Evolutionary conservation across 2,888 invertebrate genomes (phyloP).

Genomic region (Harpagoxenus sublaevis): DNA sequence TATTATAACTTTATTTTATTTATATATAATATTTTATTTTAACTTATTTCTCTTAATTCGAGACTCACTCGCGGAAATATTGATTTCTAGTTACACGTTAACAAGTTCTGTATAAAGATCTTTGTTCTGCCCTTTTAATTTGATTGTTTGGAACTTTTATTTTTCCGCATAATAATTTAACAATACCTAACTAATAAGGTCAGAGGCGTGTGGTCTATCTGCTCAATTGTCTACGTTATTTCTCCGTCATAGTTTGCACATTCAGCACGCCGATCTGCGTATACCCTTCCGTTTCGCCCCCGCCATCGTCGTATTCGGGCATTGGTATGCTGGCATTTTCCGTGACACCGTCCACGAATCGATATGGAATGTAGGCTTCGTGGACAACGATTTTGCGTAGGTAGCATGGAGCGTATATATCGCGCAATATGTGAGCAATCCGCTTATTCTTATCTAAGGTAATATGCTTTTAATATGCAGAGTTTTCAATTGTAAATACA

Average conservation of each 20-base stretch:
- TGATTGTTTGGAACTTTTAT: neutral
- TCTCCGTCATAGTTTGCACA: constrained; percentile 66
- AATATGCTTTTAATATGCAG: neutral
- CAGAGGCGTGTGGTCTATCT: neutral
- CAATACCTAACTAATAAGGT: neutral
- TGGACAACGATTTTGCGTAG: constrained; percentile 59
- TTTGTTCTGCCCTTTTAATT: neutral
- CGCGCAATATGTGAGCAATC: constrained; percentile 30
- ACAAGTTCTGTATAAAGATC: neutral
- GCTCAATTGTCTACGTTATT: constrained; percentile 58
- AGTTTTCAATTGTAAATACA: neutral
- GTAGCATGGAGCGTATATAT: constrained; percentile 25
- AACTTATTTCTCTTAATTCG: neutral
- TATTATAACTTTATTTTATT: neutral
- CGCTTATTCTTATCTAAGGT: neutral
- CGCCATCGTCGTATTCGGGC: constrained; percentile 50
- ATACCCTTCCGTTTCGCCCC: constrained; percentile 27
- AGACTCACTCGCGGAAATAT: neutral
- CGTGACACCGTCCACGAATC: constrained; percentile 64
- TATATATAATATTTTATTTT: neutral
- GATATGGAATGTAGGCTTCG: constrained; percentile 59
- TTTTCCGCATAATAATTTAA: constrained; percentile 1
- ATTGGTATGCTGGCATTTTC: constrained; percentile 62
- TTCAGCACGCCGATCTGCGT: constrained; percentile 24
- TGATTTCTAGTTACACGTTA: neutral